phyloP scores from a whole-genome alignment of 2,113 vertebrate species.

The Dasyornis broadbenti region DNA sequence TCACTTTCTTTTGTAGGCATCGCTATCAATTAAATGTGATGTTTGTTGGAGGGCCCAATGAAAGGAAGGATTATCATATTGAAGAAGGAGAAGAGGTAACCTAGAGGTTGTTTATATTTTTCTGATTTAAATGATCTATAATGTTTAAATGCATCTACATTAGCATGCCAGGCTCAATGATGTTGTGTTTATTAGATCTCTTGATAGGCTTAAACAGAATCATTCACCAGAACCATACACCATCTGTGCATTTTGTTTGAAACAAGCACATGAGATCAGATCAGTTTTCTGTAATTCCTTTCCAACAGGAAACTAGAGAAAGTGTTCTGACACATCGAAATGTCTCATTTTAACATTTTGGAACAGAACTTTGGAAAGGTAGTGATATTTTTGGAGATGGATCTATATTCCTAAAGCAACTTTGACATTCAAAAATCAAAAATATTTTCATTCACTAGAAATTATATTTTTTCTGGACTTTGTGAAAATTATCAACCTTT shows the following conservation, averaged over 20 bases:
- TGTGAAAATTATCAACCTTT: not conserved
- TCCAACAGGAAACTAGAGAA: not conserved
- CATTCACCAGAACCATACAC: not conserved
- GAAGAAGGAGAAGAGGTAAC: conserved; percentile 98
- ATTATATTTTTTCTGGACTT: not conserved
- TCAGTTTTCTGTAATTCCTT: not conserved
- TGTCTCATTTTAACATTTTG: not conserved
- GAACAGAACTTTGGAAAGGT: not conserved
- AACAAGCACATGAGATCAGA: not conserved
- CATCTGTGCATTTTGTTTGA: not conserved
- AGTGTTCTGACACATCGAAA: not conserved
- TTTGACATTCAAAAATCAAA: not conserved
- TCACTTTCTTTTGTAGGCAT: conserved; percentile 69
- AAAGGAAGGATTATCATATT: conserved; percentile 94
- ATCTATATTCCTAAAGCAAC: not conserved
- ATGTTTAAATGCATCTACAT: not conserved
- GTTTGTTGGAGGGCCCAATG: conserved; percentile 95
- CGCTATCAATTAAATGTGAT: conserved; percentile 86
- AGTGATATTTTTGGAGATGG: not conserved
- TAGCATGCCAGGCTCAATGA: not conserved
- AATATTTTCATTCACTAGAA: not conserved
- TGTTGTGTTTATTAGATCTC: not conserved
- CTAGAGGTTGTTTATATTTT: not conserved
- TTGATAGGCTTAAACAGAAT: not conserved
- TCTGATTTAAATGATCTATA: not conserved